These are phyloP conservation scores for Sebastes steindachneri DNA, from an alignment of 2,797 vertebrate genomes.

Conservation along the genomic window DNA sequence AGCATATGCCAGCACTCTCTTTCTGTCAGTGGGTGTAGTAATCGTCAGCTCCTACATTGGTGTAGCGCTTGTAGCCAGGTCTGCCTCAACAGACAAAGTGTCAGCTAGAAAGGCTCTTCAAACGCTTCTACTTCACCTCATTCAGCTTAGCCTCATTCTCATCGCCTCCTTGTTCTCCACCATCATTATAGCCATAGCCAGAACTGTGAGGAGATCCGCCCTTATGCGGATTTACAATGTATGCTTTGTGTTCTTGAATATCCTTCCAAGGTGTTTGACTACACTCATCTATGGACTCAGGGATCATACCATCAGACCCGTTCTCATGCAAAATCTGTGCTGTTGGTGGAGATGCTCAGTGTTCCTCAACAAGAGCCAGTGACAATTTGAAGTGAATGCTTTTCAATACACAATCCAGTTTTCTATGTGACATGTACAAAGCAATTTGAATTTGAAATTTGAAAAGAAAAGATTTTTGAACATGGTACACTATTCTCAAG, in stretches of 20 bases:
- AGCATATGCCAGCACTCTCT: background rate
- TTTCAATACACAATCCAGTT: background rate
- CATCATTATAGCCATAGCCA: background rate
- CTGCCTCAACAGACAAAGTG: slow-evolving; percentile 19
- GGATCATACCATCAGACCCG: slow-evolving; percentile 52
- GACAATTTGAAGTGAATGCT: background rate
- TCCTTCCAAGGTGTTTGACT: slow-evolving; percentile 54
- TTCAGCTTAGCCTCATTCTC: slow-evolving; percentile 3
- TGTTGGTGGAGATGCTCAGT: background rate
- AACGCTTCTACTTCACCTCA: slow-evolving; percentile 7
- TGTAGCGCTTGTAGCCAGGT: slow-evolving; percentile 20
- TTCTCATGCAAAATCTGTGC: slow-evolving; percentile 42
- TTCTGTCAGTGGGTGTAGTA: background rate
- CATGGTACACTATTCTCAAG: background rate
- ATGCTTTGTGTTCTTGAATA: background rate
- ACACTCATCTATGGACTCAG: slow-evolving; percentile 64
- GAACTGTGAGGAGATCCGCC: background rate
- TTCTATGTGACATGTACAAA: background rate
- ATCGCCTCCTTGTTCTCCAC: background rate
- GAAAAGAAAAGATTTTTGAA: too few relatives aligned
- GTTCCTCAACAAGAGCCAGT: background rate
- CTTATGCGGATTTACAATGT: background rate
- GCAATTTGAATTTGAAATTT: background rate
- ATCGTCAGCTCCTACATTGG: slow-evolving; percentile 31
- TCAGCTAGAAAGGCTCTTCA: slow-evolving; percentile 30